Evolutionary conservation across 2,888 invertebrate genomes (phyloP).

Genomic region (Amiota communis): DNA sequence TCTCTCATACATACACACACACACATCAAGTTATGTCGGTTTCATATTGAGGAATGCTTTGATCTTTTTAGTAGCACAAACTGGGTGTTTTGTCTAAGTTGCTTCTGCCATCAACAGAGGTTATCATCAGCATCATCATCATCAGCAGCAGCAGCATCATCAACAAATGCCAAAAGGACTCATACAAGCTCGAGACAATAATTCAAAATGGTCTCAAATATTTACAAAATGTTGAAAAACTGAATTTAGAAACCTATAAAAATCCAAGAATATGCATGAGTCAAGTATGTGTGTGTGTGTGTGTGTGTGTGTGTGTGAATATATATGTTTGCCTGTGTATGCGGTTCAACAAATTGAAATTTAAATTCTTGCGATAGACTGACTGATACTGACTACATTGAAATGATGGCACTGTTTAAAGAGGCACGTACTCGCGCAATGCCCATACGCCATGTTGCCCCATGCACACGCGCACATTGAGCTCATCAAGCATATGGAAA

Average conservation of each 20-base stretch:
- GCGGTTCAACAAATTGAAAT: not conserved
- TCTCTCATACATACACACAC: slow-evolving; percentile 41
- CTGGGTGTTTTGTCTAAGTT: slow-evolving; percentile 49
- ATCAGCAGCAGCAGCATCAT: slow-evolving; percentile 54
- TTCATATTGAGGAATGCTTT: slow-evolving; percentile 63
- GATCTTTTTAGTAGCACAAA: slow-evolving; percentile 54
- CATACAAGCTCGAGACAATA: not conserved
- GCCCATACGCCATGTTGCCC: slow-evolving; percentile 62
- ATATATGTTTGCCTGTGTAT: no score
- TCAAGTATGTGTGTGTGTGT: no score
- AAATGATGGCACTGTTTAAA: not conserved
- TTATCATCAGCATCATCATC: slow-evolving; percentile 10
- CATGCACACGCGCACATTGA: slow-evolving; percentile 7
- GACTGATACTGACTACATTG: not conserved
- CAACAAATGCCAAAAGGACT: slow-evolving; percentile 14
- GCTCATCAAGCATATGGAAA: slow-evolving; percentile 22
- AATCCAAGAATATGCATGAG: no score
- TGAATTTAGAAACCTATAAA: no score
- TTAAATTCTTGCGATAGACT: not conserved
- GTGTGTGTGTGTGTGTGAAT: no score
- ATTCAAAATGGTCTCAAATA: no score
- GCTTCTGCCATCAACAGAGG: not conserved
- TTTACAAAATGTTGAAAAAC: no score
- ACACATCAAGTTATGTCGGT: slow-evolving; percentile 39
- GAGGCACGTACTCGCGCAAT: slow-evolving; percentile 46